Evolutionary conservation across 2,113 vertebrate species (phyloP), one percentile per base, ranked within the genome.

Genomic region (Corythaeola cristata): DNA sequence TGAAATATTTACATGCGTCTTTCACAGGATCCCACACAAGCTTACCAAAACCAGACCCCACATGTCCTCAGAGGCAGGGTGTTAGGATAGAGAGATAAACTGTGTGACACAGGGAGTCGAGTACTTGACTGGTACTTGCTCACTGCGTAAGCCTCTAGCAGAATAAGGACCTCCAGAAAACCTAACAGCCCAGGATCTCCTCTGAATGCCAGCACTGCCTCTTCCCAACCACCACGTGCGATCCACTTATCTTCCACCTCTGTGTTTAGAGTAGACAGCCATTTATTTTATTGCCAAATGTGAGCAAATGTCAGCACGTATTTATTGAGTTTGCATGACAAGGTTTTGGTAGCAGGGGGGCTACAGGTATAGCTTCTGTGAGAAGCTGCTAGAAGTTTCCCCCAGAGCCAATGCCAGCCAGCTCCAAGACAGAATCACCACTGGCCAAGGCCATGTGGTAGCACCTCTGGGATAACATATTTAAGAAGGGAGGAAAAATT

Each of bases 131-230:
- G 45, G 41, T 39, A 11, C 39, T 39, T 39, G 39, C 39, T 39
- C 39, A 39, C 39, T 0, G 0, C n/a, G 0, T 5, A 49, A 68
- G 7, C 39, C 24, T 71, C 9, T 16, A 78, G 30, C 35, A 68
- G 52, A 58, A 20, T 9, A 35, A 12, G 18, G n/a, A 64, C 27
- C 20, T 88, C 55, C 30, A 68, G 33, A 76, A 84, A 64, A 41
- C 27, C 33, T 20, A 47, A 41, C 9, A 71, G 28, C 17, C 21
- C 37, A 52, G 33, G 10, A 30, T 89, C 50, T n/a, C 32, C 6
- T 5, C 30, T 33, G 63, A 84, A 64, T 15, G 22, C 17, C 59
- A 53, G 19, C 13, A 5, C 37, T 64, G 35, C 23, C 63, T 73
- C 53, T 79, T 76, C 53, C 41, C 33, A 80, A 6, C 17, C 39